Evolutionary conservation across 1,140 invertebrate species (phyloP).

Genomic region (Drosophila lacteicornis): DNA sequence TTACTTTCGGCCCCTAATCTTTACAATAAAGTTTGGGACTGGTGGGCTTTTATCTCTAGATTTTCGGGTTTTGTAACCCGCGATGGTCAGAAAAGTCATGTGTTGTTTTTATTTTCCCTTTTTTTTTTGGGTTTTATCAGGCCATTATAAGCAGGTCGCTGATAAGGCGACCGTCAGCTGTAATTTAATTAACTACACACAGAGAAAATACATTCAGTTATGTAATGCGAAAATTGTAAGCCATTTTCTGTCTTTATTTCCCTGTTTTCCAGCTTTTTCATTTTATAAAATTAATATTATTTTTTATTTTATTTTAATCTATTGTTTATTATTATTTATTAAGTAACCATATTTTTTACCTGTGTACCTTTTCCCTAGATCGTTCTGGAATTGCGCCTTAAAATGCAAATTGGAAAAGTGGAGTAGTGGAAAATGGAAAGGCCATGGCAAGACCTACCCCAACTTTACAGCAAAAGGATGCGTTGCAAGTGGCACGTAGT

Average conservation of each 20-base stretch:
- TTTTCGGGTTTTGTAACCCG: conserved; percentile 34
- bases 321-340: background rate
- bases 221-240: conserved; percentile 26
- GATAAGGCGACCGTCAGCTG: conserved; percentile 58
- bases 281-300: background rate
- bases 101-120: conserved; percentile 27
- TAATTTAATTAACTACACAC: conserved; percentile 50
- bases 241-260: background rate
- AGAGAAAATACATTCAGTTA: background rate
- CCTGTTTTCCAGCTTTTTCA: background rate
- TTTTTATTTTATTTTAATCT: background rate
- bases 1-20: conserved; percentile 28
- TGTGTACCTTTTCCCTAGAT: background rate
- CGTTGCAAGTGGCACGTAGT: conserved; percentile 72
- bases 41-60: conserved; percentile 32
- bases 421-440: background rate
- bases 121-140: conserved; percentile 60
- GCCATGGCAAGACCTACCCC: conserved; percentile 35
- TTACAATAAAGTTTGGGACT: conserved; percentile 29
- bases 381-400: conserved; percentile 1
- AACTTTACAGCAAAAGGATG: conserved; percentile 55
- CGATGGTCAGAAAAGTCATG: conserved; percentile 50
- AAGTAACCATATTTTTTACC: background rate
- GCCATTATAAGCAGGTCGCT: conserved; percentile 66
- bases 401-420: conserved; percentile 3